phyloP scores from a whole-genome alignment of 2,797 vertebrate species.

The Mareca penelope region DNA sequence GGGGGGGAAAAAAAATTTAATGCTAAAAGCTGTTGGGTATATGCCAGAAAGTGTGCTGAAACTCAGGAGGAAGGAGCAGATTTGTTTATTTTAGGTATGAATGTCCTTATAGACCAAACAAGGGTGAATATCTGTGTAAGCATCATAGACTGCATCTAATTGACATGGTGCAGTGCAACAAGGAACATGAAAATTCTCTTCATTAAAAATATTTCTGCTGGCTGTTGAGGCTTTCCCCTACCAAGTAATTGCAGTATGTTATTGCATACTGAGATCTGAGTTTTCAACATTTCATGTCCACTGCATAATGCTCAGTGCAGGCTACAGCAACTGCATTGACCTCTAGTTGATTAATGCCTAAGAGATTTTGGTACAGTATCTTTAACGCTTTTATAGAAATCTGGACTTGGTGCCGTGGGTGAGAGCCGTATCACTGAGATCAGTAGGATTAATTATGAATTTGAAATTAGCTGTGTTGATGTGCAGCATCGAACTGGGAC shows the following conservation, averaged over 20 bases:
- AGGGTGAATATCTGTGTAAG: neutral
- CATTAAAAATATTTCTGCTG: neutral
- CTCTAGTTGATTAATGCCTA: neutral
- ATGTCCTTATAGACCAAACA: neutral
- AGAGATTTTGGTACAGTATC: neutral
- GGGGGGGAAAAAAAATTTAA: neutral
- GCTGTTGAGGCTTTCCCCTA: neutral
- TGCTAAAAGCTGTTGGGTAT: neutral
- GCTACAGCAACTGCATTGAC: neutral
- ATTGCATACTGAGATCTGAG: neutral
- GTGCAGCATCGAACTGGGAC: neutral
- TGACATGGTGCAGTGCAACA: fast-evolving
- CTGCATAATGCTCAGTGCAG: neutral
- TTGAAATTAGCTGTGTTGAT: neutral
- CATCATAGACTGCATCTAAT: neutral
- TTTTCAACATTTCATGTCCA: neutral
- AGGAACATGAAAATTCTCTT: neutral
- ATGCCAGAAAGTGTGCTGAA: neutral
- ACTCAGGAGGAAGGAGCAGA: neutral
- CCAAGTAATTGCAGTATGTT: neutral
- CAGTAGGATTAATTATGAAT: neutral
- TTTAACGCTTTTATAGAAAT: neutral
- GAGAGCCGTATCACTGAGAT: neutral
- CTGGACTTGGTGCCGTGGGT: neutral
- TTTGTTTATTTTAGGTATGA: neutral